Conservation (phyloP, 2,113 vertebrate species). For the Xiphophorus couchianus region DNA sequence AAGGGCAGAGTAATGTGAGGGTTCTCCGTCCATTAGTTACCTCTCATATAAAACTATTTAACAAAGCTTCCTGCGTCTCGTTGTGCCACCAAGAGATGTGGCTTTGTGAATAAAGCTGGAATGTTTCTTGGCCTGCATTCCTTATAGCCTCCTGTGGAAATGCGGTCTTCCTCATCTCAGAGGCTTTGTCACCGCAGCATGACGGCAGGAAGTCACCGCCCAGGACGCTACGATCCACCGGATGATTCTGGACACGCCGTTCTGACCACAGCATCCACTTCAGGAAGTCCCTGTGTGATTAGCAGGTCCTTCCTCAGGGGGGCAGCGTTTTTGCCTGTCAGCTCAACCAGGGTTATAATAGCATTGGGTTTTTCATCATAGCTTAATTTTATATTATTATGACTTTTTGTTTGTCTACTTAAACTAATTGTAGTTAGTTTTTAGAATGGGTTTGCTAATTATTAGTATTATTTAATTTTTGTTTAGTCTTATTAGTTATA, state of each 20-base stretch:
- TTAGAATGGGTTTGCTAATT: no score
- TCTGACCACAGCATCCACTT: slow-evolving; percentile 10
- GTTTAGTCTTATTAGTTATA: no score
- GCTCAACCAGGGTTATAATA: background rate
- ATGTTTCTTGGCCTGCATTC: slow-evolving; percentile 2
- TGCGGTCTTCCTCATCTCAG: slow-evolving; percentile 14
- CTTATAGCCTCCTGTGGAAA: background rate
- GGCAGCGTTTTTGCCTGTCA: slow-evolving; percentile 1
- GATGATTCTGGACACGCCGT: slow-evolving; percentile 13
- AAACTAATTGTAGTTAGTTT: no score
- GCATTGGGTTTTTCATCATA: no score
- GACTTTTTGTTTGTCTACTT: no score
- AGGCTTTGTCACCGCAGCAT: background rate
- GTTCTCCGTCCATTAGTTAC: background rate
- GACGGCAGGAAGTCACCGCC: slow-evolving; percentile 51
- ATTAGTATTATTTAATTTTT: no score
- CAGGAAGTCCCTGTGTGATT: slow-evolving; percentile 60
- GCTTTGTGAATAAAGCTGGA: rapidly evolving
- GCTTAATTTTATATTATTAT: no score
- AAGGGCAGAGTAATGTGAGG: background rate
- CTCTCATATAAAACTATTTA: slow-evolving; percentile 5
- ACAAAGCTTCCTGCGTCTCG: background rate
- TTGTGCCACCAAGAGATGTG: background rate
- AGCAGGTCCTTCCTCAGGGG: slow-evolving; percentile 19
- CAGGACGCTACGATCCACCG: slow-evolving; percentile 6